These are phyloP conservation scores for Sisor rabdophorus DNA, from an alignment of 2,113 vertebrate species.

Conservation along the genomic window DNA sequence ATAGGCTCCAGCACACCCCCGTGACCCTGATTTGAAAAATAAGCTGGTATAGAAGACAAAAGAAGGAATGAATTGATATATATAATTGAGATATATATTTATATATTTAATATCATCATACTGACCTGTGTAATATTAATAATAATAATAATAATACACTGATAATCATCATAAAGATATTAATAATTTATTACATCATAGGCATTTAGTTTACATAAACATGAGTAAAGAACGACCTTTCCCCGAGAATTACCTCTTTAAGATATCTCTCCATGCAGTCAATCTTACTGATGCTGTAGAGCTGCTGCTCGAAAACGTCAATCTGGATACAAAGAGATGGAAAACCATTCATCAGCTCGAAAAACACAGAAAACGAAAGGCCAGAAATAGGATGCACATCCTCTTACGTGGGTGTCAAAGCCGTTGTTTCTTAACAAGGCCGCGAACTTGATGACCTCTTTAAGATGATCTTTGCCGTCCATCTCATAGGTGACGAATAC, in stretches of 20 bases:
- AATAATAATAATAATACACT: too few species aligned
- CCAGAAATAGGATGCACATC: neutral
- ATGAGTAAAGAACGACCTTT: neutral
- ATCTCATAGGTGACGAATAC: constrained; percentile 60
- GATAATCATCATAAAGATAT: neutral
- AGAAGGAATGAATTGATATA: too few species aligned
- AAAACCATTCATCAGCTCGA: neutral
- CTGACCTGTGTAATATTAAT: too few species aligned
- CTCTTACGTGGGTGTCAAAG: constrained; percentile 56
- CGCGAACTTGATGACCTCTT: constrained; percentile 59
- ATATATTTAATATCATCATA: too few species aligned
- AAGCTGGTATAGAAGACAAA: too few species aligned
- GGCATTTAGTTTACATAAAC: neutral
- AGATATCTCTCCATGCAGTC: constrained; percentile 62
- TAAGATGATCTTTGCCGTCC: constrained; percentile 56
- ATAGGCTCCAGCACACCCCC: too few species aligned
- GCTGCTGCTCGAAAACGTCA: constrained; percentile 59
- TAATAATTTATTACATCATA: neutral
- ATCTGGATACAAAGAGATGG: constrained; percentile 48
- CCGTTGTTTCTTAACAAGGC: constrained; percentile 55
- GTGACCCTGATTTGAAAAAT: too few species aligned
- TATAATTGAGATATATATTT: too few species aligned
- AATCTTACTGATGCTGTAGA: constrained; percentile 60
- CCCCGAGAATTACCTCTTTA: constrained; percentile 51
- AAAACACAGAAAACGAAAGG: neutral